Conservation (phyloP, 2,113 vertebrate species). For the Coracopsis vasa region DNA sequence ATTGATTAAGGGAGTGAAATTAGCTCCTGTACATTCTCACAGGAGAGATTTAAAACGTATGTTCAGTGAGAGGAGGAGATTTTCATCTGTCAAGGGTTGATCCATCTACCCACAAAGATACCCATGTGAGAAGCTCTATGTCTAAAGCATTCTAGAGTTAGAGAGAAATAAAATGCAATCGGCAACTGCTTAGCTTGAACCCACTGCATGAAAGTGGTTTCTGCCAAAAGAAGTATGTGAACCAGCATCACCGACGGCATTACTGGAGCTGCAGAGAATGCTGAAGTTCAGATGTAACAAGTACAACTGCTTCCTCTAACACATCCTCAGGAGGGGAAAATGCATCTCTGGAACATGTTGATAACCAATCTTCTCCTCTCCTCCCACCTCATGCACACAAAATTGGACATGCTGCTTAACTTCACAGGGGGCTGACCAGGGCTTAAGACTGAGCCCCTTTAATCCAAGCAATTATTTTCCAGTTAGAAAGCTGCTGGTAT, state of each 20-base stretch:
- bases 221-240: background rate
- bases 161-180: background rate
- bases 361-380: background rate
- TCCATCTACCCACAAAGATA: background rate
- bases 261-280: background rate
- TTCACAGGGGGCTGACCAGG: background rate
- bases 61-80: background rate
- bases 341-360: background rate
- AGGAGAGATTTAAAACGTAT: background rate
- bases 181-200: background rate
- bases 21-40: background rate
- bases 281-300: background rate
- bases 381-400: background rate
- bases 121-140: background rate
- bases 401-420: background rate
- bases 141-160: background rate
- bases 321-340: background rate
- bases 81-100: background rate
- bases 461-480: constrained; percentile 40
- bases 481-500: constrained; percentile 13
- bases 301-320: background rate
- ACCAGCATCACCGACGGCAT: background rate
- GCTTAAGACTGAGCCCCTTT: background rate
- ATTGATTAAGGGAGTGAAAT: background rate
- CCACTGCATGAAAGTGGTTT: background rate